These are phyloP conservation scores for Anoplolepis gracilipes DNA, from an alignment of 1,140 invertebrate species.

Conservation along the genomic window DNA sequence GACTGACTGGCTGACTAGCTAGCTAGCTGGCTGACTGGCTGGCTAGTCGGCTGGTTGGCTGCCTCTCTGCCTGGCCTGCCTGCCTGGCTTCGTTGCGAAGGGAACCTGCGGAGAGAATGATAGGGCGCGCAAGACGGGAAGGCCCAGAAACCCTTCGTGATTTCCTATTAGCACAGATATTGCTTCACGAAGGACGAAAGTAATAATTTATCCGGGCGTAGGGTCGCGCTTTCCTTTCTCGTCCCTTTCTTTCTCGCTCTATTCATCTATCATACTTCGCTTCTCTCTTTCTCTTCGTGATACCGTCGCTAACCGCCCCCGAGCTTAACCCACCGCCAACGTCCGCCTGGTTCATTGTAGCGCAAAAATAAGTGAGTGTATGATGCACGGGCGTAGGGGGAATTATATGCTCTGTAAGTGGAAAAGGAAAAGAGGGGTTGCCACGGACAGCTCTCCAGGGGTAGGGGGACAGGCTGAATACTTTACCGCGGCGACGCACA, in stretches of 20 bases:
- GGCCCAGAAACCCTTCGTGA: conserved; percentile 77
- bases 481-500: conserved; percentile 61
- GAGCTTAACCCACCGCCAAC: conserved; percentile 72
- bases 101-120: conserved; percentile 39
- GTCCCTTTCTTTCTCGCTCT: conserved; percentile 11
- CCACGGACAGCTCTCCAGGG: conserved; percentile 68
- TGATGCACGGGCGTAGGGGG: conserved; percentile 79
- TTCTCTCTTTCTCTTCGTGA: conserved; percentile 7
- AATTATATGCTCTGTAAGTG: conserved; percentile 79
- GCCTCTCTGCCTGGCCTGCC: not conserved
- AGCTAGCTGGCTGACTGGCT: conserved; percentile 3
- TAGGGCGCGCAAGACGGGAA: conserved; percentile 45
- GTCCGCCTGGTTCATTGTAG: conserved; percentile 79
- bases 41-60: not conserved
- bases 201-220: conserved; percentile 80
- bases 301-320: conserved; percentile 65
- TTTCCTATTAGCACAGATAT: conserved; percentile 82
- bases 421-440: conserved; percentile 75
- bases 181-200: conserved; percentile 79
- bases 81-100: conserved; percentile 48
- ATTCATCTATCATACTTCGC: conserved; percentile 18
- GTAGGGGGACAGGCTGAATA: conserved; percentile 58
- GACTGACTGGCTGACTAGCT: not conserved
- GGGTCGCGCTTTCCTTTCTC: conserved; percentile 55
- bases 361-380: conserved; percentile 83